Percentiles rank a stretch among this genome's conserved stretches.
Evolutionary conservation across 2,888 invertebrate species (phyloP).

Genomic region (Ommatoiulus sabulosus): DNA sequence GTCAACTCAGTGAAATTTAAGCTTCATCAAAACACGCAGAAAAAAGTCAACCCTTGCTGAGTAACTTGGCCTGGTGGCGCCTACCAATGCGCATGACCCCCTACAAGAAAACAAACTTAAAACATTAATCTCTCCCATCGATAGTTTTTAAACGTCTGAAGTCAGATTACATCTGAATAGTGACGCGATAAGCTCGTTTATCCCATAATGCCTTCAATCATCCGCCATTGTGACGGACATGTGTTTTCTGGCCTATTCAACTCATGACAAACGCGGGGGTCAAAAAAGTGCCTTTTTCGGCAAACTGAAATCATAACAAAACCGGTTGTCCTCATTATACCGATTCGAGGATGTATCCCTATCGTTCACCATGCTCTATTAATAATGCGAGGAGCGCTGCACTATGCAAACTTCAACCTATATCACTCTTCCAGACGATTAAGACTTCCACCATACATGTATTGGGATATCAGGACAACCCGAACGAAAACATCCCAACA

Average conservation of each 20-base stretch:
- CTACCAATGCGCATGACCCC: slow-evolving; percentile 1
- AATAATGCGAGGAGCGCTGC: slow-evolving; percentile 15
- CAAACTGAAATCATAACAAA: slow-evolving; percentile 42
- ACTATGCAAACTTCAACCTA: slow-evolving; percentile 7
- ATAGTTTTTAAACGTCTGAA: slow-evolving; percentile 15
- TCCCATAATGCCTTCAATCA: slow-evolving; percentile 33
- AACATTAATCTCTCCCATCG: slow-evolving; percentile 14
- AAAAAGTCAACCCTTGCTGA: slow-evolving; percentile 36
- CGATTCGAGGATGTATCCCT: not conserved
- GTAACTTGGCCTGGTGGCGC: slow-evolving; percentile 27
- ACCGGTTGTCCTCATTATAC: slow-evolving; percentile 25
- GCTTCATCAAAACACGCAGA: not conserved
- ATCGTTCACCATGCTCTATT: slow-evolving; percentile 9
- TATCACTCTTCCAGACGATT: not conserved
- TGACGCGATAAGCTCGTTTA: not conserved
- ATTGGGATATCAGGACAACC: not conserved
- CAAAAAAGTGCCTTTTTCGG: not conserved
- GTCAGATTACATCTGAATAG: slow-evolving; percentile 23
- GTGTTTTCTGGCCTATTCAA: slow-evolving; percentile 30
- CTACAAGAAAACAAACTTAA: slow-evolving; percentile 7
- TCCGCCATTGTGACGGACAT: slow-evolving; percentile 38
- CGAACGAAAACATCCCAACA: slow-evolving; percentile 20
- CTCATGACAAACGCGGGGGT: slow-evolving; percentile 22
- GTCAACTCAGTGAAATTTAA: slow-evolving; percentile 7
- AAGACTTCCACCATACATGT: not conserved